Percentiles rank a stretch among this genome's conserved stretches.
phyloP scores from a whole-genome alignment of 2,113 vertebrate species.

The Oxyruncus cristatus region DNA sequence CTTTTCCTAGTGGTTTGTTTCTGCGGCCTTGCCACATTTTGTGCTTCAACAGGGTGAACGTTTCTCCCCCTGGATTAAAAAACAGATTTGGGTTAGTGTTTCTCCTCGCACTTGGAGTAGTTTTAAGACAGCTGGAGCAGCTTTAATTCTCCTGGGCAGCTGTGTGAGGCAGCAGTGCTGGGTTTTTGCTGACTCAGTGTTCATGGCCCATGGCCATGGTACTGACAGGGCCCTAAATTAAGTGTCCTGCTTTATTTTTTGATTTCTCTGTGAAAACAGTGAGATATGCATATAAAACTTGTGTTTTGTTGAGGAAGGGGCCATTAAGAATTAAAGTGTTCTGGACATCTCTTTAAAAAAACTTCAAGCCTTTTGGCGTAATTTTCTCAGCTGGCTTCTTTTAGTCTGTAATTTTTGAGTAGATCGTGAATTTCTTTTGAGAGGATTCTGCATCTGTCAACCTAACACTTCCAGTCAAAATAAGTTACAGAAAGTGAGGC shows the following conservation, averaged over 20 bases:
- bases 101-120: neutral
- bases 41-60: neutral
- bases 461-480: neutral
- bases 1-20: neutral
- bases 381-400: neutral
- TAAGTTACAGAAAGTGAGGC: neutral
- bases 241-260: neutral
- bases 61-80: neutral
- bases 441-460: neutral
- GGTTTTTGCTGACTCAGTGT: neutral
- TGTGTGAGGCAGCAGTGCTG: neutral
- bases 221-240: neutral
- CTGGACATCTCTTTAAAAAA: neutral
- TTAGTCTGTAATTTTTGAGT: neutral
- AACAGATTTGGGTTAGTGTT: neutral
- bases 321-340: neutral
- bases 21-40: neutral
- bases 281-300: neutral
- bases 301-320: neutral
- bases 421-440: neutral
- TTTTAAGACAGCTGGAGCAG: neutral
- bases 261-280: neutral
- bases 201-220: rapidly evolving
- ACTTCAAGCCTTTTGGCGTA: neutral
- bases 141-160: neutral